phyloP scores from a whole-genome alignment of 2,888 invertebrate species.

The Scaptodrosophila latifasciaeformis region DNA sequence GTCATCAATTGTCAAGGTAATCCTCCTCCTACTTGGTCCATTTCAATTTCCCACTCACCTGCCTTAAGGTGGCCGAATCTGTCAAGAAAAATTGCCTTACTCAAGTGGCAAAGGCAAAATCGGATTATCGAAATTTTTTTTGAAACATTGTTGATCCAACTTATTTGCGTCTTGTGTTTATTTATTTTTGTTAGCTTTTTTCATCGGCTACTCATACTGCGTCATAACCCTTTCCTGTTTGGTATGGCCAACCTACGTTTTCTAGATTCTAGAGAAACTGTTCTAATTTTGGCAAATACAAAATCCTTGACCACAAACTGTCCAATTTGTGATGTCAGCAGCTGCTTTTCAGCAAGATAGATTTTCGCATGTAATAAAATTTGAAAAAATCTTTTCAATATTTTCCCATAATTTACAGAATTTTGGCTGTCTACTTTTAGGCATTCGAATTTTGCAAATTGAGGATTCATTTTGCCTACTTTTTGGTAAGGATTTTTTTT shows the following conservation, averaged over 20 bases:
- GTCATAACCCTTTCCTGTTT: constrained; percentile 59
- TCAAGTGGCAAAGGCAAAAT: no score
- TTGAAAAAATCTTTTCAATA: not conserved
- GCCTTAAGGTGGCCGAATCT: constrained; percentile 36
- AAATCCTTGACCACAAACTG: constrained; percentile 61
- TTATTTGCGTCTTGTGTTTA: constrained; percentile 42
- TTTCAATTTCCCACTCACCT: constrained; percentile 44
- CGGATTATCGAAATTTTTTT: constrained; percentile 35
- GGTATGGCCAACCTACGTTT: constrained; percentile 30
- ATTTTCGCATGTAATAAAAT: not conserved
- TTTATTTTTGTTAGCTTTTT: constrained; percentile 33
- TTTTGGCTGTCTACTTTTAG: no score
- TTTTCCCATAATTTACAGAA: not conserved
- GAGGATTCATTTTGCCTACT: constrained; percentile 24
- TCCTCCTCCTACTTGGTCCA: no score
- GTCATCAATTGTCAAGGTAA: constrained; percentile 37
- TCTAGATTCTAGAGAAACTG: not conserved
- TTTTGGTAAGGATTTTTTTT: constrained; percentile 39
- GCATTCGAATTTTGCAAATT: not conserved
- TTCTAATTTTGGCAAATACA: constrained; percentile 55
- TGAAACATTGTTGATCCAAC: constrained; percentile 5
- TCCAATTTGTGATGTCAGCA: constrained; percentile 45
- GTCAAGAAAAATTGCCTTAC: no score
- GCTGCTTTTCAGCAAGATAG: not conserved
- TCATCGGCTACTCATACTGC: constrained; percentile 35